A percentile compares a stretch with the other conserved stretches of the same genome.
Evolutionary conservation across 2,888 invertebrate genomes (phyloP).

Genomic region (Labia minor): DNA sequence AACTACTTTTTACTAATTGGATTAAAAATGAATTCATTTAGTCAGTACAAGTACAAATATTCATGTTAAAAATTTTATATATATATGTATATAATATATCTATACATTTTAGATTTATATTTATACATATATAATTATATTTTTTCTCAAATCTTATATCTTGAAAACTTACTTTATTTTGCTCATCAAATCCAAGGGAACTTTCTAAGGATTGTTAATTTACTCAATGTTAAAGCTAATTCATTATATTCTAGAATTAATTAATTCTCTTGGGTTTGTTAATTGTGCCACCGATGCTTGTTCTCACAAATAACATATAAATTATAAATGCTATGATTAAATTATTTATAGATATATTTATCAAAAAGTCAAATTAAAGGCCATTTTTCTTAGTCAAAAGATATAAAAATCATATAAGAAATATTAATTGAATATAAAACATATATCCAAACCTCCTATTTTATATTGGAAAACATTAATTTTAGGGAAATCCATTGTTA

Average conservation of each 20-base stretch:
- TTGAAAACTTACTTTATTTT: neutral
- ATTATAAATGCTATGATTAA: neutral
- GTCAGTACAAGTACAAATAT: conserved; percentile 77
- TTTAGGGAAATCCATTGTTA: too few species aligned
- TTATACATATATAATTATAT: conserved; percentile 19
- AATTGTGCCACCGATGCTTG: neutral
- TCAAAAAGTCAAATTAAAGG: conserved; percentile 4
- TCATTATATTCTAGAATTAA: conserved; percentile 18
- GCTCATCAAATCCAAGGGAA: neutral
- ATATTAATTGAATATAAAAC: too few species aligned
- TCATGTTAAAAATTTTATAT: conserved; percentile 29
- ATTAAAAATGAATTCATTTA: conserved; percentile 37
- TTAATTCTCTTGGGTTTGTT: neutral
- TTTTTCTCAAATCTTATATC: neutral
- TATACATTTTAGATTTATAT: neutral
- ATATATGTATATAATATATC: too few species aligned
- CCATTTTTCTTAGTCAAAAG: neutral
- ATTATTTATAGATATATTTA: neutral
- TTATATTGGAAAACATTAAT: too few species aligned
- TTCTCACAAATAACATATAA: neutral
- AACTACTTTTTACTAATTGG: neutral
- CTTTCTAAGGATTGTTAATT: neutral
- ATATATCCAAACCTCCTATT: too few species aligned
- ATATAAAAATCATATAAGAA: too few species aligned
- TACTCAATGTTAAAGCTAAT: conserved; percentile 22